Conservation (phyloP, 2,888 invertebrate genomes). For the Willowsia nigromaculata region DNA sequence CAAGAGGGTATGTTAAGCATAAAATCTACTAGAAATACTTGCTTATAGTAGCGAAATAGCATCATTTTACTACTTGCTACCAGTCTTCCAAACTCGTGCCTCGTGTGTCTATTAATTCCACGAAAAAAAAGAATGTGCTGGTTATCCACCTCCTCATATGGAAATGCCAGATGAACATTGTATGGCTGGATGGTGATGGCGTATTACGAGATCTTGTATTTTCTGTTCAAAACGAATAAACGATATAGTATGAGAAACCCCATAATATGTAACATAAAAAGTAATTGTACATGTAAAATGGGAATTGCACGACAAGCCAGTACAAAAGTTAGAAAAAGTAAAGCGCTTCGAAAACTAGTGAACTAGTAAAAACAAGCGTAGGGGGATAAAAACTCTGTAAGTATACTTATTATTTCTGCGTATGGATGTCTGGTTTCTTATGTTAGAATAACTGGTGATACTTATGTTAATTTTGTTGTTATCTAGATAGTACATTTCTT, state of each 20-base stretch:
- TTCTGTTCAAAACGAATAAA: not conserved
- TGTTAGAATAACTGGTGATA: not conserved
- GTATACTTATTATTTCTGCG: not conserved
- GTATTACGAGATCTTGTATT: not conserved
- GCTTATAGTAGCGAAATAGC: too few species aligned
- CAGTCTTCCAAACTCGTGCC: not conserved
- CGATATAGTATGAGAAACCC: not conserved
- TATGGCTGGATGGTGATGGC: not conserved
- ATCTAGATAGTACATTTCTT: not conserved
- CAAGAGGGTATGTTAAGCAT: not conserved
- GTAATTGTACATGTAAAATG: slow-evolving; percentile 3
- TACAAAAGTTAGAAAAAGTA: not conserved
- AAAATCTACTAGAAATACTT: not conserved
- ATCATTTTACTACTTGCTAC: too few species aligned
- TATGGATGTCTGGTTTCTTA: not conserved
- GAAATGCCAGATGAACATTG: slow-evolving; percentile 14
- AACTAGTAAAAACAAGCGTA: not conserved
- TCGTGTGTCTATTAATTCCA: slow-evolving; percentile 22
- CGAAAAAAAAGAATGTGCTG: not conserved
- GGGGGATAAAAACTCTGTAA: not conserved
- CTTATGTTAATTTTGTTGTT: not conserved
- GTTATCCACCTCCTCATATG: not conserved
- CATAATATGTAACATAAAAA: not conserved
- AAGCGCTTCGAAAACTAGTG: not conserved
- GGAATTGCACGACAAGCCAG: not conserved